Conservation (phyloP, 2,888 invertebrate genomes). For the Leptopilina myrica region DNA sequence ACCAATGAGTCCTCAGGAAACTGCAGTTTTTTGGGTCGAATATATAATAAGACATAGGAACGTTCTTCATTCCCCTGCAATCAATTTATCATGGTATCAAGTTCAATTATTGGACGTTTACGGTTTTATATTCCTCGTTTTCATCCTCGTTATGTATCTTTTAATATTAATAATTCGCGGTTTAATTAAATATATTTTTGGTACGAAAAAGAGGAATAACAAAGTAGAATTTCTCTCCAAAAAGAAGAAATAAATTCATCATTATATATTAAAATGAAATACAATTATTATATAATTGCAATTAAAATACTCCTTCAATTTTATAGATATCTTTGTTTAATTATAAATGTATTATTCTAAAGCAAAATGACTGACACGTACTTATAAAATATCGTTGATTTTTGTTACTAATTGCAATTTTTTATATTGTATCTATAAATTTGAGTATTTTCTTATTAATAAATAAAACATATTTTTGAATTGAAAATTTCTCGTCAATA, state of each 20-base stretch:
- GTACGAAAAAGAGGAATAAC: background rate
- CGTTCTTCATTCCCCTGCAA: conserved; percentile 61
- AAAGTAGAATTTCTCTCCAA: background rate
- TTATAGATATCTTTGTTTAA: too few species aligned
- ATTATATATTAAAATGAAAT: background rate
- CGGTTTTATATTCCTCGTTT: conserved; percentile 1
- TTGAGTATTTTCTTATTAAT: too few species aligned
- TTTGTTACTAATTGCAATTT: too few species aligned
- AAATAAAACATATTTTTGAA: too few species aligned
- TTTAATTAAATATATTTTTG: background rate
- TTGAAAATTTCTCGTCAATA: too few species aligned
- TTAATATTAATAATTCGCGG: background rate
- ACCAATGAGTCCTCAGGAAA: conserved; percentile 40
- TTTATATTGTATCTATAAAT: too few species aligned
- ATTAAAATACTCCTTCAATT: too few species aligned
- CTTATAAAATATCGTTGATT: too few species aligned
- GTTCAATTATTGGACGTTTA: conserved; percentile 64
- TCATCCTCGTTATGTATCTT: background rate
- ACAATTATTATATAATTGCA: too few species aligned
- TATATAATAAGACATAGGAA: conserved; percentile 48
- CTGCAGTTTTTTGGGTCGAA: conserved; percentile 48
- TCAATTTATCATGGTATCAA: conserved; percentile 65
- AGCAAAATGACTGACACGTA: too few species aligned
- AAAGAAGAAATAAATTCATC: background rate
- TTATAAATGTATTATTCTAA: too few species aligned